These are phyloP conservation scores for Illadopsis cleaveri DNA, from an alignment of 2,113 vertebrate species.

Conservation along the genomic window DNA sequence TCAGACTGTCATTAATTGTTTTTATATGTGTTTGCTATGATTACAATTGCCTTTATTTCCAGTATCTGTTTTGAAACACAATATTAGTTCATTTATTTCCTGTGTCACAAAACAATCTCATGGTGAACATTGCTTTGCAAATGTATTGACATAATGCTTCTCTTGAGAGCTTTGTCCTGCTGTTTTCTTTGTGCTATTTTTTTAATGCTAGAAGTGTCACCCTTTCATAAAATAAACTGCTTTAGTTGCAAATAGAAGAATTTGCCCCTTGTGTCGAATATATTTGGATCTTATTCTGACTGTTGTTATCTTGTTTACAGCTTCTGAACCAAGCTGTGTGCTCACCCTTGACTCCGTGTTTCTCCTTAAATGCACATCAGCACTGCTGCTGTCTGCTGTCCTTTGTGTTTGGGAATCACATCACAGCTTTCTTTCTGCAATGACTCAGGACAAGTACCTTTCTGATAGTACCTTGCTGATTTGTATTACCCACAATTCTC, in stretches of 20 bases:
- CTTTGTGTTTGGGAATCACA: not conserved
- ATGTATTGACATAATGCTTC: not conserved
- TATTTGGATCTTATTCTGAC: not conserved
- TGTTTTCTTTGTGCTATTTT: not conserved
- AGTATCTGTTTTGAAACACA: not conserved
- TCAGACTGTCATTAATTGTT: not conserved
- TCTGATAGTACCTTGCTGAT: not conserved
- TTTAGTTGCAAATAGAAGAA: not conserved
- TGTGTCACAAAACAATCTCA: slow-evolving; percentile 37
- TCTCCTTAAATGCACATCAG: not conserved
- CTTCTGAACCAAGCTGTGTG: not conserved
- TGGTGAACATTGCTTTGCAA: slow-evolving; percentile 11
- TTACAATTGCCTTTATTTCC: slow-evolving; percentile 12
- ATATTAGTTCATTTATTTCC: slow-evolving; percentile 50
- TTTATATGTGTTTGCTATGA: slow-evolving; percentile 8
- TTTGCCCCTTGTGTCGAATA: not conserved
- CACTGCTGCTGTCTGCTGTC: not conserved
- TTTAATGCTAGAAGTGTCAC: not conserved
- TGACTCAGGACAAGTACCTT: not conserved
- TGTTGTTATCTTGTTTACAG: not conserved
- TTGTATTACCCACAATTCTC: not conserved
- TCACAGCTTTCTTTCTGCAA: not conserved
- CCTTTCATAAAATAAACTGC: not conserved
- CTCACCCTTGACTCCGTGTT: not conserved
- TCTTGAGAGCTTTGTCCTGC: slow-evolving; percentile 5